These are phyloP conservation scores for Oryzias curvinotus DNA, from an alignment of 2,113 vertebrate species.

Conservation along the genomic window DNA sequence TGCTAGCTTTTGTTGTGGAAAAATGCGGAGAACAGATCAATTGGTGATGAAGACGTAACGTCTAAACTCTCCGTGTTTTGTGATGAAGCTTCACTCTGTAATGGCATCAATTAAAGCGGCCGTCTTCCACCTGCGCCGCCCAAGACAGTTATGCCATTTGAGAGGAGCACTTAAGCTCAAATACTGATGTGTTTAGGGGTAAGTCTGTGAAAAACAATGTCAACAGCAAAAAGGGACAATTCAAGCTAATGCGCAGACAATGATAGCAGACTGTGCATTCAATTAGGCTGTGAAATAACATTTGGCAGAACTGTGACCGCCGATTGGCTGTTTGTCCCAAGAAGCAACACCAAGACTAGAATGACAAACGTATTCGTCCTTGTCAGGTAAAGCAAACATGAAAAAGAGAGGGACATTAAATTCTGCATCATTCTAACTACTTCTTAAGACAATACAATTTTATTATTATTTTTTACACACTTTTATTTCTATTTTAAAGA, in stretches of 20 bases:
- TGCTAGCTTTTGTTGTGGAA: conserved; percentile 50
- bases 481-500: too few species aligned
- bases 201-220: conserved; percentile 67
- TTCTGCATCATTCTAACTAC: too few species aligned
- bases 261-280: conserved; percentile 67
- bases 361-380: conserved; percentile 57
- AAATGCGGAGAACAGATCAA: conserved; percentile 54
- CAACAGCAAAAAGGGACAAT: conserved; percentile 58
- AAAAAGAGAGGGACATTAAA: too few species aligned
- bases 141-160: conserved; percentile 23
- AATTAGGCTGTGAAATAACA: conserved; percentile 74
- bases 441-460: too few species aligned
- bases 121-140: conserved; percentile 10
- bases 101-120: conserved; percentile 39
- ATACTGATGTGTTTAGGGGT: conserved; percentile 50
- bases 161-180: conserved; percentile 49
- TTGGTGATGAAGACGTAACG: conserved; percentile 35
- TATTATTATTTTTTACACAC: too few species aligned
- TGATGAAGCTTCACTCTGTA: conserved; percentile 35
- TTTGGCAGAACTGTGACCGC: conserved; percentile 67
- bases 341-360: conserved; percentile 51
- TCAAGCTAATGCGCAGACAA: conserved; percentile 69
- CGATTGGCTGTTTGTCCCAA: conserved; percentile 36
- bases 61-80: conserved; percentile 51
- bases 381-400: conserved; percentile 23